Base-by-base conservation (phyloP, 2,888 invertebrate species). In the Julus scanicus region DNA sequence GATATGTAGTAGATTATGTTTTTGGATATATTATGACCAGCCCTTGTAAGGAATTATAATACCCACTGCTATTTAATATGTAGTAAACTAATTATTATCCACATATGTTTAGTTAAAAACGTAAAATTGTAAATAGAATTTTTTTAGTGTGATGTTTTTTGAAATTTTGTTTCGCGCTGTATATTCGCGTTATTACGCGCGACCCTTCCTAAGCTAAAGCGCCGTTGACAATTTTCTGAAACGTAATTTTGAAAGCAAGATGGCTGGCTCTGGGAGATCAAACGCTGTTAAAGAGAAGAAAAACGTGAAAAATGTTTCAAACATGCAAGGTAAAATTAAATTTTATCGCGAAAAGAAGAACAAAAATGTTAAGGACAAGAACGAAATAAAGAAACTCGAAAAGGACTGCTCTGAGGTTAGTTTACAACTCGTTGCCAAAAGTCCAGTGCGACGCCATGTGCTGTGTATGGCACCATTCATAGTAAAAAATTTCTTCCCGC, bases 321-420 rank as follows among this genome's bases (percentile, higher is more conserved):
- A 71, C 1, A 71, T 5, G 6, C 20, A 29, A 71, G 29, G 20
- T 29, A 71, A 71, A 11, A 20, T 29, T 3, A 71, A 71, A 71
- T 20, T 71, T 8, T 71, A 29, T 20, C 71, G 40, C 40, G 84
- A 40, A 39, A 40, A 40, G 40, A n/a, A 20, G 39, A 84, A 84
- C 39, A 84, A 39, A 84, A 8, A 17, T 20, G 84, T 20, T 37
- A 84, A 84, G 20, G 84, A 84, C 15, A 40, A 48, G 84, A 48
- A 40, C 84, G 84, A 84, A 40, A 84, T 84, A 17, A 20, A 40
- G 6, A 40, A 84, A 20, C 84, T 84, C 17, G 48, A 84, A 84
- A 20, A 44, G 11, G 39, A 40, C n/a, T 84, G 84, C 48, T 17
- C 84, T 1, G 48, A 40, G 84, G 84, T 84, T 2, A 48, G 84